Base-by-base conservation (phyloP, 2,797 vertebrate genomes). In the Hirundo rustica region DNA sequence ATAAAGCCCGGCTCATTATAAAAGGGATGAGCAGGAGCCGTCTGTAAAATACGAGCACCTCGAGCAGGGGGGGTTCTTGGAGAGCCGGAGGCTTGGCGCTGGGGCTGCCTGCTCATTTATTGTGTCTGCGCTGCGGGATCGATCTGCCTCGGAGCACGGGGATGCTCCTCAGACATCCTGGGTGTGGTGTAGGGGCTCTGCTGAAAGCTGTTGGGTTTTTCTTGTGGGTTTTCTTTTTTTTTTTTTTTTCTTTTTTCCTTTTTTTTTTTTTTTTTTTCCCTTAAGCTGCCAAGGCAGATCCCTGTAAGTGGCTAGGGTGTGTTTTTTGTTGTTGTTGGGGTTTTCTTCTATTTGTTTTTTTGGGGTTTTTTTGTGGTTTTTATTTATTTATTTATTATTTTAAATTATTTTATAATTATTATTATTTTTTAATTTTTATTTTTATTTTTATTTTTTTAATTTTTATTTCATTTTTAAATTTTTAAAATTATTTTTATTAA, bases 1-100 rank as follows among this genome's bases (percentile, higher is more conserved):
- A 92, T 92, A 58, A 96, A 90, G 21, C 21, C 45, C 9, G 87
- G 95, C 87, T 96, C 92, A 3, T 96, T 91, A 94, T 6, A 2
- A 38, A 38, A 55, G 68, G 89, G 95, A 89, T 95, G 89, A 96
- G 92, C 74, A 45, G 47, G 83, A 93, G 92, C 91, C 9, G 4
- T 5, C 38, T 83, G 89, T 88, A 42, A 58, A 61, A 78, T 2
- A 3, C 71, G 5, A 79, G 83, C 3, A 82, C 88, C 81, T 80
- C 42, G 64, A 60, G 71, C 74, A 48, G 73, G 95, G 80, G 83
- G 71, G 38, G 38, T 38, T 38, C 38, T 38, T 38, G 38, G 38
- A 38, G 38, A 38, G 38, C 38, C 38, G 38, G 38, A 38, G 36
- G 38, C 38, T 38, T 38, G 38, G 38, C 38, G 64, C 42, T 47